Percentiles rank a stretch among this genome's conserved stretches.
Conservation (phyloP, 1,140 invertebrate genomes). For the Drosophila kikkawai region DNA sequence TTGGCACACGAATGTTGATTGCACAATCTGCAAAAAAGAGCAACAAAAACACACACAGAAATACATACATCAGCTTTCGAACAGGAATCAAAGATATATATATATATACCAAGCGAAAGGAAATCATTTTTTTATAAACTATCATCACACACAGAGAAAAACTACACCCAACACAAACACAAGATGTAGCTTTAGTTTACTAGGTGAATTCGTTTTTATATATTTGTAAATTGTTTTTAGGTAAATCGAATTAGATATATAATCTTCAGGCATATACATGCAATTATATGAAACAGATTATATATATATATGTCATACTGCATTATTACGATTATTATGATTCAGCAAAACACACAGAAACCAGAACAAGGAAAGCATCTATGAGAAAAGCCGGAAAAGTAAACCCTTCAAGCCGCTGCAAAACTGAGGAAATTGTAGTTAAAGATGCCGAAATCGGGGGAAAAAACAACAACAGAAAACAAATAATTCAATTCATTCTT, state of each 20-base stretch:
- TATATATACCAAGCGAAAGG: conserved; percentile 17
- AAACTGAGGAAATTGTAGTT: conserved; percentile 13
- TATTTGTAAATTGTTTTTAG: conserved; percentile 85
- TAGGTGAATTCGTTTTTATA: conserved; percentile 84
- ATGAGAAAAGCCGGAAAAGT: conserved; percentile 19
- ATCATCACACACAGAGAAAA: conserved; percentile 21
- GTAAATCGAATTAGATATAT: conserved; percentile 79
- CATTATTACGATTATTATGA: conserved; percentile 73
- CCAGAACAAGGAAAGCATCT: conserved; percentile 26
- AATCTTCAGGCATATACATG: conserved; percentile 48
- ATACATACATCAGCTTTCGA: conserved; percentile 16
- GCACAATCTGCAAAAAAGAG: conserved; percentile 19
- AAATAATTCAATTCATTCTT: conserved; percentile 84
- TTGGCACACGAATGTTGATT: conserved; percentile 12
- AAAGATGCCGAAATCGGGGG: conserved; percentile 33
- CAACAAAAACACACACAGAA: conserved; percentile 2
- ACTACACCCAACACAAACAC: conserved; percentile 26
- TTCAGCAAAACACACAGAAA: conserved; percentile 47
- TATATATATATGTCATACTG: conserved; percentile 64
- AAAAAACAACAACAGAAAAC: conserved; percentile 34
- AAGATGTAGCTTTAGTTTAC: conserved; percentile 65
- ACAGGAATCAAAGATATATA: conserved; percentile 29
- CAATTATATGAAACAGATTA: conserved; percentile 40
- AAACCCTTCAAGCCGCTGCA: conserved; percentile 29
- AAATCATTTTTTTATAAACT: conserved; percentile 76